Evolutionary conservation across 2,797 vertebrate species (phyloP).

Genomic region (Tympanoctomys barrerae): DNA sequence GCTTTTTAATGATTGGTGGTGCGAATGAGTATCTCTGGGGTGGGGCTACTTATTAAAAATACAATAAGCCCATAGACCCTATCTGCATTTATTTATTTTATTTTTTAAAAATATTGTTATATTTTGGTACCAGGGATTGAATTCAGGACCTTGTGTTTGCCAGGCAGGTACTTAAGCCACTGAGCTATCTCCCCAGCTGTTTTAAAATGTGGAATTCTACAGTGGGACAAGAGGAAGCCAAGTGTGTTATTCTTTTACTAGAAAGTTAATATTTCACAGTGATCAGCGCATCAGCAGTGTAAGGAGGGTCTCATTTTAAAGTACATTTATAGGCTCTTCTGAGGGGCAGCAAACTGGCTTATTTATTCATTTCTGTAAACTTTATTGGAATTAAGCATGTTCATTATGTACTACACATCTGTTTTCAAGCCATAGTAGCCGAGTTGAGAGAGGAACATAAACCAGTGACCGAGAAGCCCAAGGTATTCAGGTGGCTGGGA

Average conservation of each 20-base stretch:
- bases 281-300: background rate
- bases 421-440: background rate
- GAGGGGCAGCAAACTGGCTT: background rate
- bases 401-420: background rate
- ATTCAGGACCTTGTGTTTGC: too few relatives aligned
- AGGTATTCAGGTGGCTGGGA: background rate
- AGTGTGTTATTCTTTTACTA: slow-evolving; percentile 4
- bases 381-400: background rate
- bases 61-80: background rate
- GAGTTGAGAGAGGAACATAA: background rate
- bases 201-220: slow-evolving; percentile 51
- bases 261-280: background rate
- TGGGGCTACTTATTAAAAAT: background rate
- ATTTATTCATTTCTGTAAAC: background rate
- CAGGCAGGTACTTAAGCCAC: too few relatives aligned
- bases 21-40: background rate
- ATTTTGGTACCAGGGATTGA: too few relatives aligned
- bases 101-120: too few relatives aligned
- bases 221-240: background rate
- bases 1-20: background rate
- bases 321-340: background rate
- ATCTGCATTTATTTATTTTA: background rate
- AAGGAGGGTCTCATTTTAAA: slow-evolving; percentile 4
- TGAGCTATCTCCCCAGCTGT: background rate
- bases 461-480: background rate